Evolutionary conservation across 2,888 invertebrate genomes (phyloP), one percentile per base, ranked within the genome.

Genomic region (Lasioglossum calceatum): DNA sequence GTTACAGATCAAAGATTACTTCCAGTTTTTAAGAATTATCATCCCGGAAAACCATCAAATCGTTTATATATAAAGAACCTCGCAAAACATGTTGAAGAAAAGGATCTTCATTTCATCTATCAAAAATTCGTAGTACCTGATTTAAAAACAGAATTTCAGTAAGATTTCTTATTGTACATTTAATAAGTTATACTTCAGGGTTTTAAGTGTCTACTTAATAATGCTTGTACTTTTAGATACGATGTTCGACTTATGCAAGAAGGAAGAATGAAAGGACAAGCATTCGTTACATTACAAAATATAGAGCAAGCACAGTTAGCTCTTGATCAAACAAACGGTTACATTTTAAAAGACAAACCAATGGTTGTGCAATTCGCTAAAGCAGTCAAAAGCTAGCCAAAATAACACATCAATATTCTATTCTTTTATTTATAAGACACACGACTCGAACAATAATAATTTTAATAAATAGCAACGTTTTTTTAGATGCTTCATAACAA

Each of bases 181-280:
- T 14, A 54, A n/a, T 23, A 39, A 50, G 27, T 61, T 47, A 32
- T n/a, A 32, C 5, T 44, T 1, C 44, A 16, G 4, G 16, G 36
- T 32, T 23, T n/a, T 10, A 44, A 23, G 14, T 16, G n/a, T 39
- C 32, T 74, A 39, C 32, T 76, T 73, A 83, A 79, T 61, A 79
- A 74, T n/a, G 5, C 79, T 39, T 79, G 54, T 82, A 72, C 78
- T 93, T 95, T 50, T 89, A 96, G 96, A 93, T 97, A 96, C 93
- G 96, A 96, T 94, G 97, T 99, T 7, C 96, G 98, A 91, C 96
- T 99, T 23, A 98, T 99, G 98, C 98, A 98, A 93, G 98, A 98
- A 95, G 99, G 99, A 0, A 96, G 98, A 93, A 99, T 99, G 99
- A 99, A 99, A 95, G 99, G 99, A 0, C 99, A 99, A 95, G 99